Base-by-base conservation (phyloP, 2,888 invertebrate species). In the Ctena decussata region DNA sequence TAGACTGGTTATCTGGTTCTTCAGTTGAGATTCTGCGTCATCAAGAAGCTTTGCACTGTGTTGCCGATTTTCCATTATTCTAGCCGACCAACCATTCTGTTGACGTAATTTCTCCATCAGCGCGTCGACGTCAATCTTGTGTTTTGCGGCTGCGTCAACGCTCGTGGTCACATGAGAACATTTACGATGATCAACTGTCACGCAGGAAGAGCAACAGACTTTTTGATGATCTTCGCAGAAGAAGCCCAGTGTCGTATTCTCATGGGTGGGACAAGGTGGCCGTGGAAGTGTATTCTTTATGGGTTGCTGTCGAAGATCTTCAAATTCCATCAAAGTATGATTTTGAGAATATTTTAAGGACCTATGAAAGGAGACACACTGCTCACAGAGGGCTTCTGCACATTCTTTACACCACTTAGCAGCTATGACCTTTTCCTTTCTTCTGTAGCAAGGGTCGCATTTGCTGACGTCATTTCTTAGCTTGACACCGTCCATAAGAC, bases 331-430 rank as follows among this genome's bases (percentile, higher is more conserved):
- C 49, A 89, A 46, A 1, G 82, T 81, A 57, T 91, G 90, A 41
- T 91, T 88, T 70, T 91, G 89, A 0, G 89, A 88, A 70, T 88
- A 89, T 78, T 89, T 91, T 77, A 91, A 65, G 3, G 89, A 89
- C 46, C 83, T 83, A 37, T 91, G 90, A 78, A 90, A 91, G 32
- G 84, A 72, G n/a, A 85, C 89, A 27, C 90, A 91, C 35, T 86
- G 87, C 41, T 91, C 89, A 41, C 90, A 91, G 2, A 89, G 78
- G 5, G 91, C 91, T 60, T 91, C 91, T 0, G 86, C 86, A 74
- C 91, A 91, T 77, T 89, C 89, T 18, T 87, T 91, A 69, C 92
- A 92, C 90, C 90, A 90, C 73, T 87, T 86, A 3, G 90, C 80
- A 12, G 89, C 92, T 32, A 92, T 92, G 35, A 90, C 90, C 65